Base-by-base conservation (phyloP, 2,113 vertebrate species). In the Dendrocopos noguchii region DNA sequence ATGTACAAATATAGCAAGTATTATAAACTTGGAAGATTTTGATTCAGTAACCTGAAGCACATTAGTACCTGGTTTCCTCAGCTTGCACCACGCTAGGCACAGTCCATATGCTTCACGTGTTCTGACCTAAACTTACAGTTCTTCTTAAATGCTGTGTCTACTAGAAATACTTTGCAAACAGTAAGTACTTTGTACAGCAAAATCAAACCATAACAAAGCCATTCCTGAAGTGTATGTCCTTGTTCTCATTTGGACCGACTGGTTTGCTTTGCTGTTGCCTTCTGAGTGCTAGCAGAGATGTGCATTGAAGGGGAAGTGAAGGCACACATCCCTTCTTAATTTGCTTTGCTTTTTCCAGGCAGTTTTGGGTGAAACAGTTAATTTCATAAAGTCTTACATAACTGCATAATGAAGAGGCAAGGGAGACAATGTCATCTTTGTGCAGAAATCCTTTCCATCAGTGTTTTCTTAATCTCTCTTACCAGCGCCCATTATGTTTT, bases 361-460 rank as follows among this genome's bases (percentile, higher is more conserved):
- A 67, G 67, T 76, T 93, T 92, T 94, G 21, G 59, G 39, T 46
- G 71, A 87, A 92, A 86, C 3, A 63, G 68, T 95, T 91, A 79
- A 90, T 88, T 87, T 71, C 75, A 78, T 46, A 87, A 80, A 84
- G 52, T 21, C 67, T 91, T 87, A 70, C n/a, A n/a, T 83, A 93
- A 84, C 46, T 76, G 80, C 66, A 59, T 93, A 90, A 79, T 57
- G 33, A 84, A 83, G 65, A 94, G 15, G 52, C 70, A 73, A 78
- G 4, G 47, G 36, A 53, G 57, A 95, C 80, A 91, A 83, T 78
- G 80, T 75, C 52, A 80, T 72, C 76, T 78, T 91, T 93, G 92
- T 95, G 85, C 61, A 78, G n/a, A 88, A 95, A 78, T 83, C 53
- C 85, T 81, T 79, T 78, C 56, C 76, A 86, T 91, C 90, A 61